Evolutionary conservation across 1,140 invertebrate species (phyloP).

Genomic region (Dendroctonus valens): DNA sequence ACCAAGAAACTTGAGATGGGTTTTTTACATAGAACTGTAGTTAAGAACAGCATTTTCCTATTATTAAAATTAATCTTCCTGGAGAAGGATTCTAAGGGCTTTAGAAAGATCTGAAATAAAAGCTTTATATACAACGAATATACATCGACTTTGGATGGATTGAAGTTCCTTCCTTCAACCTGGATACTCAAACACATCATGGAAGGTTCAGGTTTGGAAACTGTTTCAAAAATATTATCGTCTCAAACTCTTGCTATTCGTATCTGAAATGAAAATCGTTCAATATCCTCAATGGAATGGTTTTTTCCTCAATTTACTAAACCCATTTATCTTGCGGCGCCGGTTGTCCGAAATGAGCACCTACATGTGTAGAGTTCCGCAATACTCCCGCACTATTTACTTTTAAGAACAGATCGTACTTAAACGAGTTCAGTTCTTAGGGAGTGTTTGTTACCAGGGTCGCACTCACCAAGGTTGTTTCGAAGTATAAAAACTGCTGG

Average conservation of each 20-base stretch:
- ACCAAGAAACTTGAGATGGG: no score
- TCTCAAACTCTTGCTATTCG: background rate
- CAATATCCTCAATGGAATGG: no score
- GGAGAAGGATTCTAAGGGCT: no score
- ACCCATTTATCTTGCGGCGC: background rate
- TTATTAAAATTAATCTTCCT: no score
- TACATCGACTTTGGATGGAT: no score
- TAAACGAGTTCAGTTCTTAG: constrained; percentile 18
- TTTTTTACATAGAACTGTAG: no score
- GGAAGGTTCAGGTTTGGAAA: no score
- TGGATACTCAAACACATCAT: no score
- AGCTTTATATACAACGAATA: no score
- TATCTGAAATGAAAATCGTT: background rate
- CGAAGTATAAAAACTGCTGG: constrained; percentile 24
- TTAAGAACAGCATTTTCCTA: no score
- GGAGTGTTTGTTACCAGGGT: constrained; percentile 31
- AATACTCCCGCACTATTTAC: constrained; percentile 33
- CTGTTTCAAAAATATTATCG: background rate
- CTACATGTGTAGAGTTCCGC: constrained; percentile 10
- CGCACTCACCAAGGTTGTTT: constrained; percentile 27
- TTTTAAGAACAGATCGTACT: constrained; percentile 26
- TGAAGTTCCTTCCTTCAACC: no score
- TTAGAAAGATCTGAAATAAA: no score
- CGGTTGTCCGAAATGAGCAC: background rate
- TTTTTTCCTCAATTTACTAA: background rate